Conservation (phyloP, 2,797 vertebrate genomes). For the Dendrocincla tyrannina region DNA sequence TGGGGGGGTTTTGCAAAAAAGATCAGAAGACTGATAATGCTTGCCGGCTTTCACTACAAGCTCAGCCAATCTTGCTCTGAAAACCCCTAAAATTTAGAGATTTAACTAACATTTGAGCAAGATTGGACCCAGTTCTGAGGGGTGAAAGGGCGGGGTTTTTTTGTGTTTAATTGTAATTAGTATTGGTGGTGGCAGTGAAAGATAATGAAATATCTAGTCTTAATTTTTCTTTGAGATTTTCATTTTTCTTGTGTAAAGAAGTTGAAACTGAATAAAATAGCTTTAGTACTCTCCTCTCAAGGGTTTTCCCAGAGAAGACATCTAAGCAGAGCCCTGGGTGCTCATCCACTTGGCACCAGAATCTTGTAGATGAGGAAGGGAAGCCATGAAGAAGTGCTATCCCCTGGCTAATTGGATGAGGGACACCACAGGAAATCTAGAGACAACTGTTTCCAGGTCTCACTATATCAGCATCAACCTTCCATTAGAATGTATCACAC, state of each 20-base stretch:
- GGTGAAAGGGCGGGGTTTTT: neutral
- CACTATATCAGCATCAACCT: neutral
- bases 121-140: neutral
- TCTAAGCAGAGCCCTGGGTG: neutral
- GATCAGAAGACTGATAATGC: neutral
- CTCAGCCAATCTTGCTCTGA: neutral
- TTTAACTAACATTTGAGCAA: neutral
- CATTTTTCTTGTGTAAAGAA: neutral
- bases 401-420: neutral
- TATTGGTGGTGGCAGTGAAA: neutral
- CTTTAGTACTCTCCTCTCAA: neutral
- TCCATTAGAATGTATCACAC: fast-evolving
- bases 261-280: neutral
- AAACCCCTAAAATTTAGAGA: neutral
- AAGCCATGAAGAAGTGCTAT: neutral
- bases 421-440: neutral
- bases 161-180: neutral
- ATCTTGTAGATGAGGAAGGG: neutral
- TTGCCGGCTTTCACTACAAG: neutral
- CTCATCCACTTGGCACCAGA: neutral
- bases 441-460: neutral
- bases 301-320: neutral
- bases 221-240: neutral
- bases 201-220: neutral
- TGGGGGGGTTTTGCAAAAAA: neutral